A percentile compares a stretch with the other conserved stretches of the same genome.
Conservation (phyloP, 2,797 vertebrate genomes). For the Heterohyrax brucei region DNA sequence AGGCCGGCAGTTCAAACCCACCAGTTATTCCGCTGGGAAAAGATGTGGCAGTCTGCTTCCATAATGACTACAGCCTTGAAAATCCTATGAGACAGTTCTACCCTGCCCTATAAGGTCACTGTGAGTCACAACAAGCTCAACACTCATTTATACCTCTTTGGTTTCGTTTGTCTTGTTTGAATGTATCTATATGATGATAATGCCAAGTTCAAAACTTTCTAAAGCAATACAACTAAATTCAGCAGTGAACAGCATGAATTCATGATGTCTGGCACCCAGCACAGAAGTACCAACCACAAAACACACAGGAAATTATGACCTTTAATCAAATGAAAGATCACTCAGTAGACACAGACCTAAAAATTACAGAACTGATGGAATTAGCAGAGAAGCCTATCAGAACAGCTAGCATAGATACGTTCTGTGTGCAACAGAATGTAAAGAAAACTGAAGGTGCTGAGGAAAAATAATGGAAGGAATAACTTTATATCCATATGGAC, state of each 20-base stretch:
- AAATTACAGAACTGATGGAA: conserved; percentile 22
- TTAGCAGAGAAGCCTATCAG: background rate
- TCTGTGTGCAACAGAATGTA: background rate
- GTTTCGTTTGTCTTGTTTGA: background rate
- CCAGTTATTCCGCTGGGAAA: no score
- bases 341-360: background rate
- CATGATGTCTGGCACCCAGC: background rate
- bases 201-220: no score
- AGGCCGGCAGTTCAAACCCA: no score
- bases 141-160: no score
- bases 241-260: background rate
- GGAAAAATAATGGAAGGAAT: background rate
- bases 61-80: no score
- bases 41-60: no score
- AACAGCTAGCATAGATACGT: background rate
- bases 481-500: background rate
- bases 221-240: no score
- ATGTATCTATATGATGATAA: background rate
- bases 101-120: no score
- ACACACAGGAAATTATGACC: background rate
- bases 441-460: background rate
- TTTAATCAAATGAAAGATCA: background rate
- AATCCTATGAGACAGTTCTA: no score
- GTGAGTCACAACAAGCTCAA: background rate
- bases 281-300: background rate